Percentiles rank a stretch among this genome's conserved stretches.
These are phyloP conservation scores for Silurus meridionalis DNA, from an alignment of 2,113 vertebrate genomes.

Conservation along the genomic window DNA sequence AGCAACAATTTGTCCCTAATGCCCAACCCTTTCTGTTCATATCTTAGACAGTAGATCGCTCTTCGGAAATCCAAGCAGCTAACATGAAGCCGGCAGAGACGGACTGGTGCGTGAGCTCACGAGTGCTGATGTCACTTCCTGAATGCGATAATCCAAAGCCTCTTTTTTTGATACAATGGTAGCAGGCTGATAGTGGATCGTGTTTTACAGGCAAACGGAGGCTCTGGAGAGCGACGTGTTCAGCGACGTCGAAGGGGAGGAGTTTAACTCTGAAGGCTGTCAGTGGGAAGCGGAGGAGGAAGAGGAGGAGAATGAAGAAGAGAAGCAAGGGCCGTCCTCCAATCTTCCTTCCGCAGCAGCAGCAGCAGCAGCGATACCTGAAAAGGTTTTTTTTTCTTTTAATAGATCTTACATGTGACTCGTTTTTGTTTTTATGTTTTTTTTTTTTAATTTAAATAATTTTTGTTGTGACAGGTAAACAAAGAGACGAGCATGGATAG, in stretches of 20 bases:
- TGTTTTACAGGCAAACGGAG: conserved; percentile 43
- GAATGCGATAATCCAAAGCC: background rate
- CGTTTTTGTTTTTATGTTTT: background rate
- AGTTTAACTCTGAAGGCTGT: conserved; percentile 64
- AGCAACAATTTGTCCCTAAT: background rate
- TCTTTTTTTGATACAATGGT: too few relatives aligned
- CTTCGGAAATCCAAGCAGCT: conserved; percentile 71
- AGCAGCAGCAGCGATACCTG: conserved; percentile 53
- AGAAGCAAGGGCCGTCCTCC: background rate
- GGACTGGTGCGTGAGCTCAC: conserved; percentile 75
- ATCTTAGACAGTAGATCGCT: conserved; percentile 77
- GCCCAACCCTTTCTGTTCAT: background rate
- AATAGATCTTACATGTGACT: background rate
- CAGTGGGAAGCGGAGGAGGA: conserved; percentile 60
- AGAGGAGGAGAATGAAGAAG: conserved; percentile 24
- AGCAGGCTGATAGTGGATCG: background rate
- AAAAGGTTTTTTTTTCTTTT: conserved; percentile 63
- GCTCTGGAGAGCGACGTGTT: conserved; percentile 71
- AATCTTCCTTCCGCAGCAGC: conserved; percentile 5
- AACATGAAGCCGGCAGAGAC: conserved; percentile 65
- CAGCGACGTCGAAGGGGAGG: conserved; percentile 65
- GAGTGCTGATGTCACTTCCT: background rate
- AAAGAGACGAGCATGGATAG: conserved; percentile 88
- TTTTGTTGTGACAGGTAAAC: conserved; percentile 64
- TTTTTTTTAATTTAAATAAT: too few relatives aligned